These are phyloP conservation scores for Tenthredo mesomela DNA, from an alignment of 2,888 invertebrate genomes.

Conservation along the genomic window DNA sequence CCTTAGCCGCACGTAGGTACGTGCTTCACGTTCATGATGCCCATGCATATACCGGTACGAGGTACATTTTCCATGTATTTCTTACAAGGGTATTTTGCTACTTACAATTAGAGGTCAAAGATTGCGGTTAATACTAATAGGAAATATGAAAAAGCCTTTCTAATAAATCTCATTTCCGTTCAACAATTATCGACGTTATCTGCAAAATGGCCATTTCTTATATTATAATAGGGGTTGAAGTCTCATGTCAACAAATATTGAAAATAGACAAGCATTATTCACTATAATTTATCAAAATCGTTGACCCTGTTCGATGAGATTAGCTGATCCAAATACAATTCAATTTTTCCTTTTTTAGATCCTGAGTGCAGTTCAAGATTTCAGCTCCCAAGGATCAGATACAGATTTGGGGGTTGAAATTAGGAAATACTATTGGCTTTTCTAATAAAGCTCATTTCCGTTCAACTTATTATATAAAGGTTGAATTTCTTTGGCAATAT, in stretches of 20 bases:
- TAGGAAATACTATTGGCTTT: neutral
- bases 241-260: neutral
- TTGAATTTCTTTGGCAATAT: too few species aligned
- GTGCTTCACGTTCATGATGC: slow-evolving; percentile 18
- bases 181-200: neutral
- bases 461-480: too few species aligned
- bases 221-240: neutral
- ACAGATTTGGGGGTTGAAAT: too few species aligned
- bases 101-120: neutral
- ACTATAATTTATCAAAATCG: neutral
- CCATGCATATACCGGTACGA: neutral
- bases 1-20: slow-evolving; percentile 16
- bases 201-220: neutral
- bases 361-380: too few species aligned
- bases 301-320: neutral
- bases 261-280: too few species aligned
- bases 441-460: too few species aligned
- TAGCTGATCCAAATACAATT: too few species aligned
- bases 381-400: too few species aligned
- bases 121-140: neutral
- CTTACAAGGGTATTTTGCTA: slow-evolving; percentile 14
- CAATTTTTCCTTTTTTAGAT: too few species aligned
- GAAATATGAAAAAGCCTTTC: neutral
- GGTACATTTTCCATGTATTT: slow-evolving; percentile 3
- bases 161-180: neutral